A percentile compares a stretch with the other conserved stretches of the same genome.
Evolutionary conservation across 1,140 invertebrate species (phyloP).

Genomic region (Leptopilina clavipes): DNA sequence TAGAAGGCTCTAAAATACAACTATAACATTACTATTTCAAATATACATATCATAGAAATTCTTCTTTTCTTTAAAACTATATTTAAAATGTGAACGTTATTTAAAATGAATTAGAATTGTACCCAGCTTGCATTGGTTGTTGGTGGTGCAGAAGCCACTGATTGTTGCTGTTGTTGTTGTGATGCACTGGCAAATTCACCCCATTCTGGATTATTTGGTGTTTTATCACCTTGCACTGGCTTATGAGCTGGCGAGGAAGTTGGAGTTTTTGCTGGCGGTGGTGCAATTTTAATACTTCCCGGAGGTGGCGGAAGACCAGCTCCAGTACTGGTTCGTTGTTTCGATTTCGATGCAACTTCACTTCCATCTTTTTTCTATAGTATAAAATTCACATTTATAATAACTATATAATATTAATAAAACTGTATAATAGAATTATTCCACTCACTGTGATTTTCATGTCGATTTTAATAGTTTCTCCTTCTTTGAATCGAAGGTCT

Average conservation of each 20-base stretch:
- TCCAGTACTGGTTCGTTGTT: slow-evolving; percentile 77
- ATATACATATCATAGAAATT: slow-evolving; percentile 36
- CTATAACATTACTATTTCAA: slow-evolving; percentile 46
- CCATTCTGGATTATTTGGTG: slow-evolving; percentile 79
- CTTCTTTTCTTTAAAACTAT: slow-evolving; percentile 46
- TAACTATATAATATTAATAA: not conserved
- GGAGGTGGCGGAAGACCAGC: slow-evolving; percentile 90
- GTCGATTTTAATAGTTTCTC: slow-evolving; percentile 98
- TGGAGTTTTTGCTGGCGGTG: slow-evolving; percentile 80
- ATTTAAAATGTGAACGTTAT: slow-evolving; percentile 50
- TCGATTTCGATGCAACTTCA: slow-evolving; percentile 79
- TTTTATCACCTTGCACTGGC: slow-evolving; percentile 74
- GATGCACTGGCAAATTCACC: slow-evolving; percentile 83
- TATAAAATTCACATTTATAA: too few species aligned
- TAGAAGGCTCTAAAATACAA: slow-evolving; percentile 11
- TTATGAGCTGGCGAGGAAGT: slow-evolving; percentile 83
- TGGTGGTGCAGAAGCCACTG: slow-evolving; percentile 70
- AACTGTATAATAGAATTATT: not conserved
- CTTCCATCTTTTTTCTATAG: slow-evolving; percentile 91
- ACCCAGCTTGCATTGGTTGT: slow-evolving; percentile 81
- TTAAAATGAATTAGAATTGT: slow-evolving; percentile 78
- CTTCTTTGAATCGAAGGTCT: slow-evolving; percentile 98
- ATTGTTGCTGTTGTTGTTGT: slow-evolving; percentile 58
- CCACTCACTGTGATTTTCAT: slow-evolving; percentile 94
- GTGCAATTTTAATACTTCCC: slow-evolving; percentile 81